Conservation (phyloP, 1,140 invertebrate genomes). For the Drosophila sturtevanti region DNA sequence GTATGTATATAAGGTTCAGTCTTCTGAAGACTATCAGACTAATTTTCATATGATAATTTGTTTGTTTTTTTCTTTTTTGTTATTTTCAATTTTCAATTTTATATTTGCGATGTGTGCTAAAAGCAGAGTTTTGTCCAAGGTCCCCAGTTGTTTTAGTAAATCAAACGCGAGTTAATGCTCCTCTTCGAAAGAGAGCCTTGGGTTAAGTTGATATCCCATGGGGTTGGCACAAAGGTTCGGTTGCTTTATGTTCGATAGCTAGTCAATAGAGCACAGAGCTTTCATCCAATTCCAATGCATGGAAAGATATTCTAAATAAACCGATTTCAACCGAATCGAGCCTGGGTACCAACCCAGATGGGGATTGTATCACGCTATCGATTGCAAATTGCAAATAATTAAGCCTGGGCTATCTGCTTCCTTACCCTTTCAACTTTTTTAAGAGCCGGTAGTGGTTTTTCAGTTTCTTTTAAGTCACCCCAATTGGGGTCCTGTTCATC, state of each 20-base stretch:
- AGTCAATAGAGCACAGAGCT: background rate
- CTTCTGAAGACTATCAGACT: slow-evolving; percentile 11
- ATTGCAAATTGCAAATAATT: background rate
- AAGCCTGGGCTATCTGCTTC: slow-evolving; percentile 31
- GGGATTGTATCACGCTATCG: background rate
- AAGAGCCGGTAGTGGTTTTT: slow-evolving; percentile 91
- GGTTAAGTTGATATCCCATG: background rate
- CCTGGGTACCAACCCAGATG: background rate
- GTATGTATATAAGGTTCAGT: background rate
- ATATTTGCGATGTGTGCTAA: background rate
- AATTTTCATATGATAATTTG: background rate
- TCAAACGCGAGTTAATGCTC: background rate
- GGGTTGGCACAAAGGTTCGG: background rate
- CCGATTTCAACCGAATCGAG: background rate
- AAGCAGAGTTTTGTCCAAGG: background rate
- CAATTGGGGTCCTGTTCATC: slow-evolving; percentile 95
- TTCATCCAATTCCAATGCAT: background rate
- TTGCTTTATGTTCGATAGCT: background rate
- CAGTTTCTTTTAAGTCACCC: slow-evolving; percentile 95
- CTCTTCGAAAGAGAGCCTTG: background rate
- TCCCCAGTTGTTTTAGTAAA: background rate
- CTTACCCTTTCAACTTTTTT: slow-evolving; percentile 96
- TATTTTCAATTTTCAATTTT: background rate
- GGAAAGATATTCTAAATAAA: background rate
- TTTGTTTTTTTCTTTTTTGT: background rate